Evolutionary conservation across 2,888 invertebrate species (phyloP).

Genomic region (Anticlea derivata): DNA sequence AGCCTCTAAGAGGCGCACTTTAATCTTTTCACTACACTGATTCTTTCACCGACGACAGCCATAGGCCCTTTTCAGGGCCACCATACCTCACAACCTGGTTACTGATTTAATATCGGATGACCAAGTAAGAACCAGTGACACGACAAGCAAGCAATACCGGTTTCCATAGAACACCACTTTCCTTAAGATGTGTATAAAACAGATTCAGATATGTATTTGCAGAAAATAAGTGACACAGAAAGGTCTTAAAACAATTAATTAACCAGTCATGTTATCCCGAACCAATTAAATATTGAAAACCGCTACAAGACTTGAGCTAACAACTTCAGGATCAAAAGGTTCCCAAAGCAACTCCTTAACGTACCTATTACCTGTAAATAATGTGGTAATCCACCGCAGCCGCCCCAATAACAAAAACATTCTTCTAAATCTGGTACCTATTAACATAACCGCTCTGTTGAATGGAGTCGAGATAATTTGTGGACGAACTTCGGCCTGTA

Average conservation of each 20-base stretch:
- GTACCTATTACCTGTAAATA: conserved; percentile 35
- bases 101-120: too few species aligned
- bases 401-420: conserved; percentile 71
- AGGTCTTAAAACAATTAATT: too few species aligned
- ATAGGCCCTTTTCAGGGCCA: too few species aligned
- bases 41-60: too few species aligned
- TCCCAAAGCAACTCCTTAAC: neutral
- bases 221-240: too few species aligned
- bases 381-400: conserved; percentile 67
- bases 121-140: too few species aligned
- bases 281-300: neutral
- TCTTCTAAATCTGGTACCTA: conserved; percentile 74
- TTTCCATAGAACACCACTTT: too few species aligned
- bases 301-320: neutral
- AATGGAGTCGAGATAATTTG: conserved; percentile 83
- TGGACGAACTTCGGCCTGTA: conserved; percentile 81
- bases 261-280: neutral
- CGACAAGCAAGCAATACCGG: neutral
- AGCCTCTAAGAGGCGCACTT: too few species aligned
- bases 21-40: too few species aligned
- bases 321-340: conserved; percentile 2
- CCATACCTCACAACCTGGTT: too few species aligned
- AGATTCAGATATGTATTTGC: too few species aligned
- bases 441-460: conserved; percentile 82
- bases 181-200: too few species aligned